Percentiles rank a stretch among this genome's conserved stretches.
Evolutionary conservation across 2,113 vertebrate genomes (phyloP).

Genomic region (Petromus typicus): DNA sequence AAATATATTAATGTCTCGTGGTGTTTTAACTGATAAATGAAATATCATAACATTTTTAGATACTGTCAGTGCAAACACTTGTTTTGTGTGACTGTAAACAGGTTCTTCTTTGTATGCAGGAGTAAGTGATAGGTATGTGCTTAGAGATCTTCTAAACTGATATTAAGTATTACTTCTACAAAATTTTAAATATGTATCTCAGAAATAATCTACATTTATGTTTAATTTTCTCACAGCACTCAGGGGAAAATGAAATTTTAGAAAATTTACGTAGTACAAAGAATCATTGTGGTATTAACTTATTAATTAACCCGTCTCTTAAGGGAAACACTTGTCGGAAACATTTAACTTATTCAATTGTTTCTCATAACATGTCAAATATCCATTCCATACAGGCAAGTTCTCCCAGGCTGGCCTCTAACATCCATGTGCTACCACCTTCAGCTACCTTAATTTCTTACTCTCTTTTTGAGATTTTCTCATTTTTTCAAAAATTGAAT

Average conservation of each 20-base stretch:
- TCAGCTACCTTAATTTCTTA: neutral
- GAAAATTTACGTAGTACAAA: neutral
- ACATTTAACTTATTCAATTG: neutral
- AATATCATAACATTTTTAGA: neutral
- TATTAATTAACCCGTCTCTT: neutral
- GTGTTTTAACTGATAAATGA: neutral
- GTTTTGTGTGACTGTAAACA: neutral
- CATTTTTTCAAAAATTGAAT: neutral
- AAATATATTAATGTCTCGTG: neutral
- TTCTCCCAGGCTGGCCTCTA: neutral
- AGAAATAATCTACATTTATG: neutral
- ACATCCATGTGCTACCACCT: neutral
- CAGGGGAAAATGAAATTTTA: neutral
- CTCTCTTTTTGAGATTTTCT: neutral
- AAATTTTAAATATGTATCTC: neutral
- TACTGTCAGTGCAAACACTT: neutral
- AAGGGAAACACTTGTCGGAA: neutral
- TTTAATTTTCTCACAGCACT: neutral
- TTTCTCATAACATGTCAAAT: neutral
- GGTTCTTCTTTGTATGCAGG: neutral
- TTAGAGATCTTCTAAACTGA: neutral
- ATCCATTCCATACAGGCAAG: neutral
- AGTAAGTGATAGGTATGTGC: neutral
- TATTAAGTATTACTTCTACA: neutral
- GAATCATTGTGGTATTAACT: neutral